Percentiles rank a stretch among this genome's conserved stretches.
phyloP scores from a whole-genome alignment of 2,888 invertebrate species.

The Drosophila neonasuta region DNA sequence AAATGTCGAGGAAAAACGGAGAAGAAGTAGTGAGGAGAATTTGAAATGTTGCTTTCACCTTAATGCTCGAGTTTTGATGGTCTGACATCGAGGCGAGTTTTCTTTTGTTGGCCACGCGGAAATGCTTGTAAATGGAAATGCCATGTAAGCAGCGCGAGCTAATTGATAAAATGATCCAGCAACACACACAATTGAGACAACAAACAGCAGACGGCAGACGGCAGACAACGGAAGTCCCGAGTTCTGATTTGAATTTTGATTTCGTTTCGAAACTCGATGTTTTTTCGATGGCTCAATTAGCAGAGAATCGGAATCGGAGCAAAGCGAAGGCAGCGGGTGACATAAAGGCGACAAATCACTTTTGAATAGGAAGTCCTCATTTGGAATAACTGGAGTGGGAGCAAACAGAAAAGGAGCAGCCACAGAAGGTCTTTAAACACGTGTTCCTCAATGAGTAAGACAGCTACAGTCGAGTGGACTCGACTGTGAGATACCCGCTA shows the following conservation, averaged over 20 bases:
- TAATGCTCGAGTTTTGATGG: conserved; percentile 37
- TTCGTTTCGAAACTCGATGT: conserved; percentile 6
- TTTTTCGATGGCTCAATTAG: conserved; percentile 17
- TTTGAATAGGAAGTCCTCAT: not conserved
- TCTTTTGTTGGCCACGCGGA: conserved; percentile 47
- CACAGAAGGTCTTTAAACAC: not conserved
- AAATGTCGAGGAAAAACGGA: conserved; percentile 10
- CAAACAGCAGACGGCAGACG: not conserved
- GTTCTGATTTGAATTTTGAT: conserved; percentile 34
- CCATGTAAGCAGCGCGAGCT: conserved; percentile 51
- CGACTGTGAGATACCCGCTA: no score
- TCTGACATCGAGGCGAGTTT: conserved; percentile 19
- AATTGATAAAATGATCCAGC: conserved; percentile 55
- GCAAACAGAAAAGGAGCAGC: no score
- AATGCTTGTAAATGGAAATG: conserved; percentile 61
- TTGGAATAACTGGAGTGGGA: not conserved
- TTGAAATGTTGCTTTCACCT: conserved; percentile 59
- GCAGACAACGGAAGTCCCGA: conserved; percentile 17
- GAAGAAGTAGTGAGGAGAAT: conserved; percentile 40
- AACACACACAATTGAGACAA: conserved; percentile 26
- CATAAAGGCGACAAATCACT: no score
- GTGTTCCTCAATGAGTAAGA: no score
- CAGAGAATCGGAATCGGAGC: not conserved
- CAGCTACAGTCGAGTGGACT: no score
- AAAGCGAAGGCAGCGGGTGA: no score